These are phyloP conservation scores for Drosophila cracens DNA, from an alignment of 2,888 invertebrate species.

Conservation along the genomic window DNA sequence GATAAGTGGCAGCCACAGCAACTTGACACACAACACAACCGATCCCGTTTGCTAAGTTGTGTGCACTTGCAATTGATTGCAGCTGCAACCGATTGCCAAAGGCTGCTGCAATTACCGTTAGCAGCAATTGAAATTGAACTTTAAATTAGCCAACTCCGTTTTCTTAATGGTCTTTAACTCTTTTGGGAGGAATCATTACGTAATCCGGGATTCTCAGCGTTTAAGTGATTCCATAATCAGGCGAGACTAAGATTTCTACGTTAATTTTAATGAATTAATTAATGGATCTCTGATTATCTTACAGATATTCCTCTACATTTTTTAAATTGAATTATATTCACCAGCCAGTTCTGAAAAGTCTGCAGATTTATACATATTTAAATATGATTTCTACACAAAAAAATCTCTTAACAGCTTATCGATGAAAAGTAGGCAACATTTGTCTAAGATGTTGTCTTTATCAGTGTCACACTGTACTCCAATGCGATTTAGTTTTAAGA, in stretches of 20 bases:
- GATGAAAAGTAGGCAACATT: background rate
- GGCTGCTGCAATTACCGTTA: background rate
- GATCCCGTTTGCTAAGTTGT: slow-evolving; percentile 28
- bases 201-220: background rate
- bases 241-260: background rate
- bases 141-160: background rate
- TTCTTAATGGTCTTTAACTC: background rate
- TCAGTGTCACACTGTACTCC: background rate
- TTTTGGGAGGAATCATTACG: background rate
- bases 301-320: background rate
- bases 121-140: background rate
- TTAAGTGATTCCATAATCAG: background rate
- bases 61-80: slow-evolving; percentile 49
- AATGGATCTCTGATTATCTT: background rate
- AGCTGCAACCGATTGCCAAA: slow-evolving; percentile 34
- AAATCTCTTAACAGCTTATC: background rate
- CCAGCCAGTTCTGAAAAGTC: background rate
- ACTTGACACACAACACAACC: background rate
- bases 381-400: background rate
- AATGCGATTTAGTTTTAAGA: background rate
- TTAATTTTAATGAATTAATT: background rate
- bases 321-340: background rate
- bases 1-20: slow-evolving; percentile 31
- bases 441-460: background rate
- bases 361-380: background rate